phyloP scores from a whole-genome alignment of 2,113 vertebrate species.

The Psammodynastes pulverulentus region DNA sequence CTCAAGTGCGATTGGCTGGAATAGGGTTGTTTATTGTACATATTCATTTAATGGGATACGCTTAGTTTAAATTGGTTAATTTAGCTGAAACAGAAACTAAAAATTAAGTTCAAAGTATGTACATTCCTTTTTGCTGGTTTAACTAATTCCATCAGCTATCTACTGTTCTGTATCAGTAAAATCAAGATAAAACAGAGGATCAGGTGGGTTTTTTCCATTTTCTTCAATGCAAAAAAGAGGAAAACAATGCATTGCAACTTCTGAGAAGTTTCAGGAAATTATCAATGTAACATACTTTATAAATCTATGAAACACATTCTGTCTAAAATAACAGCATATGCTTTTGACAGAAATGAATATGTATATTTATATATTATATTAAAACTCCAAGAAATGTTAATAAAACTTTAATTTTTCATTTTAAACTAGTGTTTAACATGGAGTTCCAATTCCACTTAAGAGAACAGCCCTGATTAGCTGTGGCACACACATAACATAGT shows the following conservation, averaged over 20 bases:
- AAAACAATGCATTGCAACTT: not conserved
- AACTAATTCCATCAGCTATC: not conserved
- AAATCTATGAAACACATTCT: too few relatives aligned
- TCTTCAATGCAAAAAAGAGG: not conserved
- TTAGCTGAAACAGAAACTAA: not conserved
- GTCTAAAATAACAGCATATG: not conserved
- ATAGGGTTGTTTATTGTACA: not conserved
- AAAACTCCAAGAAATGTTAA: not conserved
- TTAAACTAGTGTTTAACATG: not conserved
- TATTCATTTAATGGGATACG: not conserved
- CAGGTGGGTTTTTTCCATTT: not conserved
- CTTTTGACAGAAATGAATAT: not conserved
- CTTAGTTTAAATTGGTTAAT: not conserved
- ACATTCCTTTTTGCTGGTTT: not conserved
- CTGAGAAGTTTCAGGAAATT: not conserved
- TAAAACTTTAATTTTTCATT: not conserved
- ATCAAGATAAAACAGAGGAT: not conserved
- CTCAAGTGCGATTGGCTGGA: not conserved
- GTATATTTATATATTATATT: not conserved
- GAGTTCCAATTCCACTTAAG: not conserved
- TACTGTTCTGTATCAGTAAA: not conserved
- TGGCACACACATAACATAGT: not conserved
- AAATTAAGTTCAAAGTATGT: not conserved
- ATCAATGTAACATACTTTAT: not conserved
- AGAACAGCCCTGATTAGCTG: not conserved